Conservation (phyloP, 1,140 invertebrate species). For the Radopholus similis region DNA sequence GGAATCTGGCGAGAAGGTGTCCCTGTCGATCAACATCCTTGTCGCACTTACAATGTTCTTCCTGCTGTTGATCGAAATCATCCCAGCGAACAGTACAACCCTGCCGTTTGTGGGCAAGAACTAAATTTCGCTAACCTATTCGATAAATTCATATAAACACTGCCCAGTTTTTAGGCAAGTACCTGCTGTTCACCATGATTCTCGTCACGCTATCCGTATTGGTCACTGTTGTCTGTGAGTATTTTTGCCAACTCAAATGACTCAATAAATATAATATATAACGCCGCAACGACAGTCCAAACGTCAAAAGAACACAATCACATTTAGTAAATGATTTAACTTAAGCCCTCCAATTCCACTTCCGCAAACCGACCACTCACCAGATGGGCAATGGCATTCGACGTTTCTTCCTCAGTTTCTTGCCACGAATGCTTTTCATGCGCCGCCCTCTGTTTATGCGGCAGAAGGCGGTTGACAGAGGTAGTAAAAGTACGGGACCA, state of each 20-base stretch:
- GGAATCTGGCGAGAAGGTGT: slow-evolving; percentile 95
- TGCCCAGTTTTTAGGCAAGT: slow-evolving; percentile 76
- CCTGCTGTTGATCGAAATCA: slow-evolving; percentile 86
- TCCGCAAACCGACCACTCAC: slow-evolving; percentile 90
- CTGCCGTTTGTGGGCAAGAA: slow-evolving; percentile 84
- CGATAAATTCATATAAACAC: background rate
- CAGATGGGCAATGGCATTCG: slow-evolving; percentile 84
- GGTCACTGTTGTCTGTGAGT: slow-evolving; percentile 78
- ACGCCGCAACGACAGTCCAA: background rate
- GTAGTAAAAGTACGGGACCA: background rate
- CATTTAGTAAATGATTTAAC: background rate
- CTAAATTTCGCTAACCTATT: no score
- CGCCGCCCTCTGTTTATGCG: slow-evolving; percentile 50
- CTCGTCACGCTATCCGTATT: slow-evolving; percentile 95
- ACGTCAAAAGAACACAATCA: background rate
- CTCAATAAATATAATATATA: background rate
- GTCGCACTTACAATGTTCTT: slow-evolving; percentile 99
- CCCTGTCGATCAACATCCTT: slow-evolving; percentile 94
- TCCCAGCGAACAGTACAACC: slow-evolving; percentile 93
- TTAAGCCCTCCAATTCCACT: slow-evolving; percentile 93
- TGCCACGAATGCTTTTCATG: slow-evolving; percentile 70
- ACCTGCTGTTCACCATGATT: slow-evolving; percentile 98
- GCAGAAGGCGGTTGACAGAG: background rate
- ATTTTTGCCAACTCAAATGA: background rate
- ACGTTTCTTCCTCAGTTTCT: slow-evolving; percentile 78